Evolutionary conservation across 2,888 invertebrate species (phyloP), one percentile per base, ranked within the genome.

Genomic region (Theretra japonica): DNA sequence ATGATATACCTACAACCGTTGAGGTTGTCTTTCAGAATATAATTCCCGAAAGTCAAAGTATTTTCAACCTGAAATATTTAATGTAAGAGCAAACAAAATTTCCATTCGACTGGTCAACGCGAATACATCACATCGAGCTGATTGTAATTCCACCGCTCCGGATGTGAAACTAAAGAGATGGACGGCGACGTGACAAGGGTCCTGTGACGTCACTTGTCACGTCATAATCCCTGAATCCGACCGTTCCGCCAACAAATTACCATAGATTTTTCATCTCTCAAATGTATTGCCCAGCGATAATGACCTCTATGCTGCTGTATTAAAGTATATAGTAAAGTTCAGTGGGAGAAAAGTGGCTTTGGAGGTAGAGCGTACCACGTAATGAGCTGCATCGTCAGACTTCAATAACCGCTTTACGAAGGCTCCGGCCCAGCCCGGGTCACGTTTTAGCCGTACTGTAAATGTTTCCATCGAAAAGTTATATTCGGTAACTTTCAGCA

Each of bases 171-270:
- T 72, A 74, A 71, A 74, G 30, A 73, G 69, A 73, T 60, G 50
- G 65, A 70, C 71, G 28, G 68, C 17, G 56, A 62, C 74, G 74
- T 80, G 78, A 80, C 76, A 65, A 79, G 79, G 81, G 81, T 80
- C 70, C 53, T 65, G 48, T 73, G 74, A 70, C 71, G 73, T 73
- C 77, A 75, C 78, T 75, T 80, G 78, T 76, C 78, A 75, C 68
- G 71, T 65, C 70, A 77, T 76, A 77, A 80, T 78, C 73, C 72
- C 73, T 53, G 56, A 74, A 74, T 78, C 76, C 74, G 73, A 71
- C 74, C 74, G 33, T 58, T 19, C 50, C 23, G 21, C 25, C 28
- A 25, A 41, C 48, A 53, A 68, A 57, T 69, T 73, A 69, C 21
- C 30, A 17, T 75, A 75, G 69, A 75, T 70, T 8, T 48, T 59